Evolutionary conservation across 2,888 invertebrate genomes (phyloP), one percentile per base, ranked within the genome.

Genomic region (Melikaiella ostensackeni): DNA sequence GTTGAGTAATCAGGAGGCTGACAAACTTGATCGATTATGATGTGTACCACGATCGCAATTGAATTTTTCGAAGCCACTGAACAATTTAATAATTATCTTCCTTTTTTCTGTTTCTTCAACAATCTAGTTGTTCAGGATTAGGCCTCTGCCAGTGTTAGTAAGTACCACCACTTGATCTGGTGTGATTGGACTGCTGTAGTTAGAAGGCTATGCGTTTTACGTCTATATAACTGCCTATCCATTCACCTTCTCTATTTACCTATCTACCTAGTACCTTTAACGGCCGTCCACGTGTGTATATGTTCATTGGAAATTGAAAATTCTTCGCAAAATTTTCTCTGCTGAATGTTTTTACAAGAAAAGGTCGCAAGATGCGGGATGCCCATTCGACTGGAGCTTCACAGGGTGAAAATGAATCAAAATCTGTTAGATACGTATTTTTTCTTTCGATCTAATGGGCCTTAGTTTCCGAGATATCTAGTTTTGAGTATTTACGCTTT

Each of bases 121-220:
- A 93, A 92, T 95, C 94, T 95, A 98, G 98, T 97, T 98, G 95
- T 98, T 98, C 97, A 97, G 98, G 97, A 98, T 98, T 94, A 97
- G 97, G 96, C 98, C 98, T 94, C 97, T 97, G 94, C 98, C 97
- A 95, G 97, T 97, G 93, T 96, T 98, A 95, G 98, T 98, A 98
- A 98, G 98, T 98, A 97, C 93, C 92, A 90, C 91, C 90, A 92
- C 91, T 92, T 91, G 92, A 91, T 92, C 92, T 91, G 91, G 92
- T 92, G 91, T 92, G 91, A 91, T 92, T 91, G 89, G 91, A 91
- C 91, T 91, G 91, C 91, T 90, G 91, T 91, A 91, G 91, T 91
- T 91, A 91, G 91, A 91, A 89, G 88, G 91, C 91, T 91, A 91
- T 91, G 90, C 91, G 89, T 89, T 88, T 87, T 81, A 83, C 84